Base-by-base conservation (phyloP, 1,140 invertebrate species). In the Musca domestica region DNA sequence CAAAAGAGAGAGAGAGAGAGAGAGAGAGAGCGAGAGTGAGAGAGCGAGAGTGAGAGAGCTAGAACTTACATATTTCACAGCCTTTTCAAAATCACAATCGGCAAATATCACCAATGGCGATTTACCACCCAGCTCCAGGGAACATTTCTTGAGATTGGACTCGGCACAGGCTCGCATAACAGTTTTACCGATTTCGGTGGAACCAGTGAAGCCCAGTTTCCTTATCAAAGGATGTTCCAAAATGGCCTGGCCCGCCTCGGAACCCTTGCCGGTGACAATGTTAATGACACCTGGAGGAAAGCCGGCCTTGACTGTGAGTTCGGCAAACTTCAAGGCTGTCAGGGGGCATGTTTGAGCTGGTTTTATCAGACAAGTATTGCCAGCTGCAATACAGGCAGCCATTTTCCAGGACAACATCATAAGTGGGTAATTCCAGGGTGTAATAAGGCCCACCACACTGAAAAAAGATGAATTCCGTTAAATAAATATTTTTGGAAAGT, bases 361-460 rank as follows among this genome's bases (percentile, higher is more conserved):
- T 81, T 98, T 98, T 84, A 98, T 92, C 0, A 98, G 89, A 14
- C 97, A 90, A 0, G 91, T 93, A 74, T 98, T 98, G 12, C 96
- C 96, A 19, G 93, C 93, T 0, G 95, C 93, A 19, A 99, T 84
- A 70, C 96, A 98, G 0, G 97, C 96, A 0, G 95, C 96, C 86
- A 98, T 91, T 78, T 99, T 99, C 96, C 96, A 98, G 0, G 95
- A 94, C n/a, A 96, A 84, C 96, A 99, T 98, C 87, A 98, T 90
- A 9, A 98, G 78, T 0, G 96, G 96, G 79, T 98, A 99, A 80
- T 99, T 99, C 97, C 96, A 99, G 0, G 96, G 96, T 4, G 96
- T 98, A 20, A 99, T 91, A 48, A 98, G 86, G 0, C 92, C 97
- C 82, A 94, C 96, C 12, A 99, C 96, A 0, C 90, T 89, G 56